Conservation (phyloP, 2,113 vertebrate genomes). For the Amphiprion ocellaris region DNA sequence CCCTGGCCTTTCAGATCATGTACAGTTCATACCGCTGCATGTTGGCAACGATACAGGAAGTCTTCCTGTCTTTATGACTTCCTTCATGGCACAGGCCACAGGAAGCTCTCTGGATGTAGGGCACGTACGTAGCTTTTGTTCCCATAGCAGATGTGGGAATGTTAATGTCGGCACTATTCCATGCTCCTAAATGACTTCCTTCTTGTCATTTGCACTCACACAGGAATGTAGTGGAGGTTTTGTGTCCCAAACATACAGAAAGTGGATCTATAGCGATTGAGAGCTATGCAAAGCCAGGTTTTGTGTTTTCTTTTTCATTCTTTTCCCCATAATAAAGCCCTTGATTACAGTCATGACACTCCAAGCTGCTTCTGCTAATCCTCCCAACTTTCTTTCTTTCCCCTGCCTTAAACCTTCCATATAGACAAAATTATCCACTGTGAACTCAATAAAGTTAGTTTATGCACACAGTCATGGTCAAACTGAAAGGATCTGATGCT, state of each 20-base stretch:
- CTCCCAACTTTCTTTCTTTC: not conserved
- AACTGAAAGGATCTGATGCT: conserved; percentile 19
- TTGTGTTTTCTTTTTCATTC: not conserved
- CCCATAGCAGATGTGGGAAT: conserved; percentile 65
- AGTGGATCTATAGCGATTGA: not conserved
- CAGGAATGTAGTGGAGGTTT: not conserved
- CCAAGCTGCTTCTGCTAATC: conserved; percentile 39
- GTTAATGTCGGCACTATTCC: conserved; percentile 40
- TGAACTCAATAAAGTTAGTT: conserved; percentile 35
- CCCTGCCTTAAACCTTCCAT: not conserved
- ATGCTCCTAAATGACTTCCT: conserved; percentile 51
- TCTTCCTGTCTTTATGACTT: conserved; percentile 85
- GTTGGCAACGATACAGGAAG: conserved; percentile 81
- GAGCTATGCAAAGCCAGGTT: not conserved
- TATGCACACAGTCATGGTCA: conserved; percentile 19
- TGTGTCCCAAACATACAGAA: not conserved
- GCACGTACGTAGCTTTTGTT: conserved; percentile 67
- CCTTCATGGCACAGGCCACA: conserved; percentile 68
- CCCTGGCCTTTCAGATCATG: conserved; percentile 6
- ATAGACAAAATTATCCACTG: conserved; percentile 29
- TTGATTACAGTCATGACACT: conserved; percentile 21
- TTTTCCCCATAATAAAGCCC: conserved; percentile 22
- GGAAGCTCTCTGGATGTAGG: conserved; percentile 67
- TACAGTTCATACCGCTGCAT: conserved; percentile 19
- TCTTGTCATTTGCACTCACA: conserved; percentile 29